phyloP scores from a whole-genome alignment of 2,888 invertebrate species.

The Folsomia candida region DNA sequence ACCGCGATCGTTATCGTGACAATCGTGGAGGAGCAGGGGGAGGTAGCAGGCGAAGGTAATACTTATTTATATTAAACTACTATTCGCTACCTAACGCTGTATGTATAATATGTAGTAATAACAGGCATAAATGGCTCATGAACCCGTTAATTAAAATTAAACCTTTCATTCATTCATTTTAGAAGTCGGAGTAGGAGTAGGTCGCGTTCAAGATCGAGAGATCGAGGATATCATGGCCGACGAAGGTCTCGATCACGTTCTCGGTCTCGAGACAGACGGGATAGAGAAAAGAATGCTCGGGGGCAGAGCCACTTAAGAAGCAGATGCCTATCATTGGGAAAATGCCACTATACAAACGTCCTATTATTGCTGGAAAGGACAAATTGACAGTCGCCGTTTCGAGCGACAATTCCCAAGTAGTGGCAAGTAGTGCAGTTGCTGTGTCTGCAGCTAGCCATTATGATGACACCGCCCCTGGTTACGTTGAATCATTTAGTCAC shows the following conservation, averaged over 20 bases:
- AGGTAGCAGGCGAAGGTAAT: conserved; percentile 25
- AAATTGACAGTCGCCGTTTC: not conserved
- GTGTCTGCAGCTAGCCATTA: not conserved
- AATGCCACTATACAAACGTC: conserved; percentile 50
- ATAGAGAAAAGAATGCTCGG: conserved; percentile 27
- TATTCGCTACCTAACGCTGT: no score
- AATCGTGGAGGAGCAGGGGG: conserved; percentile 12
- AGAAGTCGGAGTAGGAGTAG: conserved; percentile 17
- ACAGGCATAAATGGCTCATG: not conserved
- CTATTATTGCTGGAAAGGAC: conserved; percentile 27
- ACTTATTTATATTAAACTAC: not conserved
- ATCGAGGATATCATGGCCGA: conserved; percentile 29
- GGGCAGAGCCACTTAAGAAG: conserved; percentile 39
- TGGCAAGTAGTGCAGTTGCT: not conserved
- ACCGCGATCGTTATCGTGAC: conserved; percentile 6
- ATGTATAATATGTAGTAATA: not conserved
- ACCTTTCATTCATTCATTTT: not conserved
- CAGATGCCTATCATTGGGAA: conserved; percentile 49
- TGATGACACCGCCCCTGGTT: not conserved
- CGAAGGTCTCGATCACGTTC: conserved; percentile 45
- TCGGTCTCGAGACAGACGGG: conserved; percentile 38
- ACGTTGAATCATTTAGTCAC: not conserved
- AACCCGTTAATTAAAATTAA: not conserved
- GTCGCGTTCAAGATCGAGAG: conserved; percentile 36
- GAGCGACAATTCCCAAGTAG: not conserved